Evolutionary conservation across 1,140 invertebrate genomes (phyloP).

Genomic region (Caenorhabditis inopinata): DNA sequence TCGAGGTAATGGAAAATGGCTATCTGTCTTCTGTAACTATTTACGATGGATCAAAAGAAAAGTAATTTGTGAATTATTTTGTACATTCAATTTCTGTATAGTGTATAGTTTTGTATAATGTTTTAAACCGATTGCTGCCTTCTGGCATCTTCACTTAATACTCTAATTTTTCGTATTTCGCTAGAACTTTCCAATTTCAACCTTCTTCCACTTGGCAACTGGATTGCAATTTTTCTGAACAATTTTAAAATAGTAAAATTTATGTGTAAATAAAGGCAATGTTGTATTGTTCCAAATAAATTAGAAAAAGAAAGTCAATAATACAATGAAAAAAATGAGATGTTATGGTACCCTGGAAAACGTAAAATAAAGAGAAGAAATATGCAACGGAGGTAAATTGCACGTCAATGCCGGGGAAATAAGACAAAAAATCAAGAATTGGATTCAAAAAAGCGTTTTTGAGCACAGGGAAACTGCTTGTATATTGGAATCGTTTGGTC

Average conservation of each 20-base stretch:
- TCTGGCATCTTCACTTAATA: neutral
- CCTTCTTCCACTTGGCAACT: neutral
- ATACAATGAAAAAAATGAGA: neutral
- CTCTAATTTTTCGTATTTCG: neutral
- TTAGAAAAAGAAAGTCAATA: neutral
- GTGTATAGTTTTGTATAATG: neutral
- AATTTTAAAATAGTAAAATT: neutral
- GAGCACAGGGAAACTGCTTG: constrained; percentile 8
- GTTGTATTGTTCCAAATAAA: neutral
- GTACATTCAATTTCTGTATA: no score
- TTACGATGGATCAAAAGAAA: constrained; percentile 23
- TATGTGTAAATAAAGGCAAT: neutral
- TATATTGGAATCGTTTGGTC: neutral
- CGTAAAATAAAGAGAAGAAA: neutral
- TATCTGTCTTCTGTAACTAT: constrained; percentile 14
- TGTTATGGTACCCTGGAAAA: constrained; percentile 13
- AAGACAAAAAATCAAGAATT: neutral
- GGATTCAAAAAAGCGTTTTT: constrained; percentile 22
- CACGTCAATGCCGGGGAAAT: neutral
- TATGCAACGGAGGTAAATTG: neutral
- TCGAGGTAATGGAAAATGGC: constrained; percentile 34
- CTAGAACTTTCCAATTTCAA: no score
- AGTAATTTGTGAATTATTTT: no score
- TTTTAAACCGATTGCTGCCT: neutral
- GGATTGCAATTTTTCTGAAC: neutral